Conservation (phyloP, 2,888 invertebrate genomes). For the Conchocele bisecta region DNA sequence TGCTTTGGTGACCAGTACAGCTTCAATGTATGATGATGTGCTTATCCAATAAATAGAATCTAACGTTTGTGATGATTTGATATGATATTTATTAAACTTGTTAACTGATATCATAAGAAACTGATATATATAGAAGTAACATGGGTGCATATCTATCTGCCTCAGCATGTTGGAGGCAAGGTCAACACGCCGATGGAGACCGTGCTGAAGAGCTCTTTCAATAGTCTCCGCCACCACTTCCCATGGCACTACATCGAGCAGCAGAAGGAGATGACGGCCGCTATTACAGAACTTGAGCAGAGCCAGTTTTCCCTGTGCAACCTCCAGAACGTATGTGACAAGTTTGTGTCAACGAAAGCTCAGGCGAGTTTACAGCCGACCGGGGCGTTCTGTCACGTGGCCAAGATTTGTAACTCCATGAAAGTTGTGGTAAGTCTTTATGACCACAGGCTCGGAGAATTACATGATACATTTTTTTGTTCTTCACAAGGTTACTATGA, state of each 20-base stretch:
- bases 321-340: neutral
- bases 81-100: too few species aligned
- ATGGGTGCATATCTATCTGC: neutral
- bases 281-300: conserved; percentile 21
- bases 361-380: conserved; percentile 1
- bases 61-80: too few species aligned
- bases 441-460: too few species aligned
- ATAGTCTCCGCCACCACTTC: conserved; percentile 13
- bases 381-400: neutral
- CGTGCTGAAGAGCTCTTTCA: conserved; percentile 1
- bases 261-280: conserved; percentile 37
- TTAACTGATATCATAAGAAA: too few species aligned
- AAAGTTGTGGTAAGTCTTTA: conserved; percentile 13
- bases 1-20: too few species aligned
- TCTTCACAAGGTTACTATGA: too few species aligned
- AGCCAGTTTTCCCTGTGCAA: neutral
- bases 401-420: conserved; percentile 10
- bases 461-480: too few species aligned
- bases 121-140: too few species aligned
- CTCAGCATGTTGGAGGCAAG: conserved; percentile 12
- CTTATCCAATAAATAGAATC: too few species aligned
- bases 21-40: too few species aligned
- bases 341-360: neutral
- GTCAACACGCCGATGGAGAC: neutral
- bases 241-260: conserved; percentile 34